Evolutionary conservation across 2,797 vertebrate genomes (phyloP).

Genomic region (Pelodytes ibericus): DNA sequence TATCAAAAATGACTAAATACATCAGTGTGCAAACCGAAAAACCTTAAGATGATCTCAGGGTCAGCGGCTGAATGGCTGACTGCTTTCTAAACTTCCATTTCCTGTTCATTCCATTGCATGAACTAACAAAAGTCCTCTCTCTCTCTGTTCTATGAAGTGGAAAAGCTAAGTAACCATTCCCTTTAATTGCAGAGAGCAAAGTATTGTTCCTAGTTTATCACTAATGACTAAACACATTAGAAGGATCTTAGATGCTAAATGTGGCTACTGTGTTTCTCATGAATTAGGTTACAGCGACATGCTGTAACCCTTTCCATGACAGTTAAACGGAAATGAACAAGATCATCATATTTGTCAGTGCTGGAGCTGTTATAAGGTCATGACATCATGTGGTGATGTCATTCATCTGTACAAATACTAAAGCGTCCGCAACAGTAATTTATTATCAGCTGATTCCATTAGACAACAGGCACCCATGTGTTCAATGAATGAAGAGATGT

Average conservation of each 20-base stretch:
- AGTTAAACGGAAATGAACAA: too few species aligned
- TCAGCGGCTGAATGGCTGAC: conserved; percentile 72
- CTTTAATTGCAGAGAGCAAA: conserved; percentile 74
- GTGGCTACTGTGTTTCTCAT: conserved; percentile 44
- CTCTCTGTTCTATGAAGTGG: conserved; percentile 78
- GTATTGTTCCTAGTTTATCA: conserved; percentile 77
- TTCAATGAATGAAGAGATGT: too few species aligned
- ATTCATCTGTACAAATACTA: too few species aligned
- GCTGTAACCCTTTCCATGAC: neutral
- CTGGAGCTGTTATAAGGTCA: too few species aligned
- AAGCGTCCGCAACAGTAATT: too few species aligned
- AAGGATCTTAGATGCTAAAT: conserved; percentile 48
- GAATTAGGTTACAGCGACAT: conserved; percentile 55
- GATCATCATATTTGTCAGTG: too few species aligned
- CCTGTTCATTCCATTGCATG: conserved; percentile 68
- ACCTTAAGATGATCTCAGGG: conserved; percentile 64
- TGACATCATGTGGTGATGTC: too few species aligned
- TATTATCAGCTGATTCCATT: too few species aligned
- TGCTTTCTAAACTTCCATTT: conserved; percentile 68
- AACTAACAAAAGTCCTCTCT: conserved; percentile 76
- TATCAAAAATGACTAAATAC: conserved; percentile 68
- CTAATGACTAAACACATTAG: conserved; percentile 65
- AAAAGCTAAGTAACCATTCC: conserved; percentile 73
- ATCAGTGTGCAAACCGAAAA: conserved; percentile 56
- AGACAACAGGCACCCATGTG: too few species aligned